Evolutionary conservation across 2,888 invertebrate species (phyloP).

Genomic region (Harpalus rubripes): DNA sequence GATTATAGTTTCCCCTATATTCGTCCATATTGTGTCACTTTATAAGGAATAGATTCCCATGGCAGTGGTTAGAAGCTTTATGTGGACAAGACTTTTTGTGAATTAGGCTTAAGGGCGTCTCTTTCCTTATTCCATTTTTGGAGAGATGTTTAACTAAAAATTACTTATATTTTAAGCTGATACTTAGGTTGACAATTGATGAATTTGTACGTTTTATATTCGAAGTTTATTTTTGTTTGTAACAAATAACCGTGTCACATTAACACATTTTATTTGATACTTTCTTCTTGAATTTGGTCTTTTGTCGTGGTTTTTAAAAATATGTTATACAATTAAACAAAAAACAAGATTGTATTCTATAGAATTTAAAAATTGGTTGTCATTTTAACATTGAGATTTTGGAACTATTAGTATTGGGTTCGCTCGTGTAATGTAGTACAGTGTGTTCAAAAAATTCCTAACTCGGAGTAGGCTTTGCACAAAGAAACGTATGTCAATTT

Average conservation of each 20-base stretch:
- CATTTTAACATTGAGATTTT: background rate
- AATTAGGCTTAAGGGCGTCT: constrained; percentile 18
- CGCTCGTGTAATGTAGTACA: too few species aligned
- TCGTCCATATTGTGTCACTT: background rate
- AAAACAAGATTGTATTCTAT: background rate
- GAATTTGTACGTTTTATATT: constrained; percentile 70
- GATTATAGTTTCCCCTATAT: background rate
- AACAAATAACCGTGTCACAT: constrained; percentile 75
- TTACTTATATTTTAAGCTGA: constrained; percentile 68
- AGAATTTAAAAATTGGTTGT: background rate
- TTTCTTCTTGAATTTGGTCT: constrained; percentile 42
- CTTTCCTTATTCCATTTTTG: constrained; percentile 45
- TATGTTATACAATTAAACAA: constrained; percentile 13
- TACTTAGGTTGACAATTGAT: constrained; percentile 69
- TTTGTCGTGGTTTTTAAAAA: background rate
- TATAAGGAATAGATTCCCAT: constrained; percentile 28
- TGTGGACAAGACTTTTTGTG: constrained; percentile 5
- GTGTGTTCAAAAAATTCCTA: too few species aligned
- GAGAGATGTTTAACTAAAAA: constrained; percentile 54
- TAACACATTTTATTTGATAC: constrained; percentile 69
- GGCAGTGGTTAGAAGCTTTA: background rate
- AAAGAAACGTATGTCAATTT: too few species aligned
- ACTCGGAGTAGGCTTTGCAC: too few species aligned
- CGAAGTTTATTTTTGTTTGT: constrained; percentile 72
- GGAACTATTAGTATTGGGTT: background rate